Conservation (phyloP, 2,113 vertebrate species). For the Cepphus grylle region DNA sequence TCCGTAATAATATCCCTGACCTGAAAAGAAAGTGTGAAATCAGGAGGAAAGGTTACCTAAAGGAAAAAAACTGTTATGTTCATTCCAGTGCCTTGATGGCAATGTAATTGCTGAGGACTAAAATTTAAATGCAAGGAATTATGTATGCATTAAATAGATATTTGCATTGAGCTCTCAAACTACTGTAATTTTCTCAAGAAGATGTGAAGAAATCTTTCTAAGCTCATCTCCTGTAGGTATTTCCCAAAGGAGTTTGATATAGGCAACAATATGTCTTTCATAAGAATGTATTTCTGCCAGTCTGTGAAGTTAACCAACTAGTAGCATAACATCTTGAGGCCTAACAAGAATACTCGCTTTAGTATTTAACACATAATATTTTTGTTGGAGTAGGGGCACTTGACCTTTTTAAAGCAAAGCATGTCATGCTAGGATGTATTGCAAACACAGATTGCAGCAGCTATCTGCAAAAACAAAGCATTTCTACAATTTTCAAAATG, state of each 20-base stretch:
- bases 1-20: background rate
- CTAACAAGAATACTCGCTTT: background rate
- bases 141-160: background rate
- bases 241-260: background rate
- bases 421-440: background rate
- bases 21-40: background rate
- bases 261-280: background rate
- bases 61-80: background rate
- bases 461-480: background rate
- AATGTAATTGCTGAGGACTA: background rate
- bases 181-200: background rate
- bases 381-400: background rate
- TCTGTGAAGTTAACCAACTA: background rate
- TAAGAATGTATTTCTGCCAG: background rate
- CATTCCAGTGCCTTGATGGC: background rate
- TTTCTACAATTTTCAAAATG: background rate
- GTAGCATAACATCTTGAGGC: background rate
- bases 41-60: background rate
- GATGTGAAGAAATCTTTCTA: background rate
- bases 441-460: background rate
- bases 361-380: background rate
- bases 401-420: background rate
- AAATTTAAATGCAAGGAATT: background rate
- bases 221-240: background rate
- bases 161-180: background rate